Conservation (phyloP, 2,888 invertebrate species). For the Caenorhabditis sp. region DNA sequence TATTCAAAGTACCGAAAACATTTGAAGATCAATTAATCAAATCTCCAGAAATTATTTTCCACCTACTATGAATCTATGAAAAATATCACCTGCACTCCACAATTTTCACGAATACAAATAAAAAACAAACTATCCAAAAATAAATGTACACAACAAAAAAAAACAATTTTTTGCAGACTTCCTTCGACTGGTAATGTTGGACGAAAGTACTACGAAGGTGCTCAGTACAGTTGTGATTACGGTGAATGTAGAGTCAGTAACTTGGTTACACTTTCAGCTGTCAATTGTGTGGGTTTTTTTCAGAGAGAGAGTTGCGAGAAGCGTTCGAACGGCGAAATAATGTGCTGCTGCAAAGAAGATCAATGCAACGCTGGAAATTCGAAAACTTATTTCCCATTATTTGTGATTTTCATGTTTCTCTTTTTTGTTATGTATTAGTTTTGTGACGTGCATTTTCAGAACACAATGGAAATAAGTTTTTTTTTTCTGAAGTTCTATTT, state of each 20-base stretch:
- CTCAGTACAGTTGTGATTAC: slow-evolving; percentile 38
- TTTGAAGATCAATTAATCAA: too few species aligned
- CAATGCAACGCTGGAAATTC: slow-evolving; percentile 19
- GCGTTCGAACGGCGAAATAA: slow-evolving; percentile 15
- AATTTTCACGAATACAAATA: too few species aligned
- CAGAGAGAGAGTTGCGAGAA: slow-evolving; percentile 32
- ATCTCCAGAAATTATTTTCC: too few species aligned
- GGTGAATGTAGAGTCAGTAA: slow-evolving; percentile 31
- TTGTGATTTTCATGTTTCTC: neutral
- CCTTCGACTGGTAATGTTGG: slow-evolving; percentile 36
- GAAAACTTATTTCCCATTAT: neutral
- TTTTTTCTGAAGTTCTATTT: too few species aligned
- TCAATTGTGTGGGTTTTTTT: slow-evolving; percentile 12
- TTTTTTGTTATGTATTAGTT: neutral
- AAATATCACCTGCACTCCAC: too few species aligned
- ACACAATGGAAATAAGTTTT: too few species aligned
- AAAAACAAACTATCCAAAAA: neutral
- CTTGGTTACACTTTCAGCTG: too few species aligned
- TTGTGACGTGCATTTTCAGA: neutral
- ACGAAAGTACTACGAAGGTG: slow-evolving; percentile 38
- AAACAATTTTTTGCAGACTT: slow-evolving; percentile 16
- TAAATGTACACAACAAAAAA: neutral
- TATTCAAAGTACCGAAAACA: too few species aligned
- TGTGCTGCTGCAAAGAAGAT: slow-evolving; percentile 38
- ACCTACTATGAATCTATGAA: too few species aligned